These are phyloP conservation scores for Dasypolia templi DNA, from an alignment of 2,888 invertebrate genomes.

Conservation along the genomic window DNA sequence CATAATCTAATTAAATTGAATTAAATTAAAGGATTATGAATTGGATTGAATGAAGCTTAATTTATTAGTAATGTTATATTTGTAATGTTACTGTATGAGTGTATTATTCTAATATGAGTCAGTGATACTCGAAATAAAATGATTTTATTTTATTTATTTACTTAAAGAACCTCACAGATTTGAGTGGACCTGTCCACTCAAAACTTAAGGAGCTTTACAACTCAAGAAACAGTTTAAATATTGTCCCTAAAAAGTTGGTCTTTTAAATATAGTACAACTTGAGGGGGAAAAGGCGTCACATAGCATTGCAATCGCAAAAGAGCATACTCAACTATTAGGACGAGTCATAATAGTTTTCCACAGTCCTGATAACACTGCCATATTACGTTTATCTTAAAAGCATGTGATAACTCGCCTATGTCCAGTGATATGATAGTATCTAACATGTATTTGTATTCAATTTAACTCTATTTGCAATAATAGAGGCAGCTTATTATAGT, in stretches of 20 bases:
- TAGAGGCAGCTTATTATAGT: neutral
- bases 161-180: neutral
- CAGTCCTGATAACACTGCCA: constrained; percentile 36
- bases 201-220: neutral
- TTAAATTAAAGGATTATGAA: too few species aligned
- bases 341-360: constrained; percentile 9
- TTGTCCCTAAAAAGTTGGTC: neutral
- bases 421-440: constrained; percentile 49
- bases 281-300: neutral
- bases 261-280: neutral
- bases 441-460: constrained; percentile 39
- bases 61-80: too few species aligned
- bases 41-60: too few species aligned
- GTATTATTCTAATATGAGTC: too few species aligned
- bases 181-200: neutral
- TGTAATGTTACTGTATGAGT: too few species aligned
- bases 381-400: constrained; percentile 57
- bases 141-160: too few species aligned
- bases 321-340: constrained; percentile 24
- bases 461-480: constrained; percentile 16
- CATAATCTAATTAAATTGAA: too few species aligned
- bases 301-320: constrained; percentile 23
- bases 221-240: neutral
- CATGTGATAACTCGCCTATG: constrained; percentile 54
- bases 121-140: too few species aligned